Evolutionary conservation across 2,113 vertebrate species (phyloP), one percentile per base, ranked within the genome.

Genomic region (Ondatra zibethicus): DNA sequence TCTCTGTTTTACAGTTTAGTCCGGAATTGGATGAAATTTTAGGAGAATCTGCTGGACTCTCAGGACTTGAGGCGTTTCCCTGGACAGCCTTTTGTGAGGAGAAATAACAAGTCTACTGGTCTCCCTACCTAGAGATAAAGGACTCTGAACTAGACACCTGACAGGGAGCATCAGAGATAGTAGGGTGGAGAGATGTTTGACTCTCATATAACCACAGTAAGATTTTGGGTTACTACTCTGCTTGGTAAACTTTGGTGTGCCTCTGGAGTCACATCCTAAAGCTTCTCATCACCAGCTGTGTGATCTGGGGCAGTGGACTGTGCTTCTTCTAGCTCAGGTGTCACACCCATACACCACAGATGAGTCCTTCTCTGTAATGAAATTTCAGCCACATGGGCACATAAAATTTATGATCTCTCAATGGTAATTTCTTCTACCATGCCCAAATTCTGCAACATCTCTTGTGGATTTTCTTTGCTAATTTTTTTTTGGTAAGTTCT

Each of bases 191-290:
- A 93, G 72, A 86, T 23, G 61, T 42, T 58, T 77, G 77, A 47
- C 25, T 36, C 77, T 92, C 52, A 5, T 25, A 14, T 19, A 72
- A 66, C 42, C 25, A 19, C 58, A 45, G 61, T 88, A 39, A 55
- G 82, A 95, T 95, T 93, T 73, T 76, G 72, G 70, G 52, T 17
- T 85, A 73, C n/a, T 61, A 33, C n/a, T 61, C 31, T 72, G n/a
- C 88, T 90, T 86, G 21, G 25, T 88, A 89, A 88, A 72, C 61
- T 86, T 89, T 88, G 86, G 50, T 92, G 33, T 42, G 23, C 12
- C 4, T 14, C 50, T 27, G 21, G 6, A 52, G 7, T 93, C 16
- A 36, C 58, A 45, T 65, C 50, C 33, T 31, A 21, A 92, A 55
- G 78, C 14, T 77, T 93, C 65, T 91, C 3, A 19, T n/a, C 23